phyloP scores from a whole-genome alignment of 2,797 vertebrate species.

The Choloepus didactylus region DNA sequence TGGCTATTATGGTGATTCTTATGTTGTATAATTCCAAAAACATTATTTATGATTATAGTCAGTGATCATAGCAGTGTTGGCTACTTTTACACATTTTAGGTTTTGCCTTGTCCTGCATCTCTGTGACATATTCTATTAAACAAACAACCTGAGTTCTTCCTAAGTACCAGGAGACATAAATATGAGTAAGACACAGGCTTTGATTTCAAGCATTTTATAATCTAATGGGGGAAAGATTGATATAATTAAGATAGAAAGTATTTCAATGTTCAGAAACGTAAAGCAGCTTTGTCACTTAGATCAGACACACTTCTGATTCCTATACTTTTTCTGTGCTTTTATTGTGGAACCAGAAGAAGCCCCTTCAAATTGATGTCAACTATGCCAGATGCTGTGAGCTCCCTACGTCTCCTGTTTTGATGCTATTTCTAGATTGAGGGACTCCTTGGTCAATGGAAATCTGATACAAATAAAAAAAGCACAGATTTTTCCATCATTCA shows the following conservation, averaged over 20 bases:
- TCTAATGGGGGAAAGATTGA: slow-evolving; percentile 1
- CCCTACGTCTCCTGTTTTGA: slow-evolving; percentile 50
- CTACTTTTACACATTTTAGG: slow-evolving; percentile 38
- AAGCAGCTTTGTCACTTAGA: not conserved
- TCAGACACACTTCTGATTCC: not conserved
- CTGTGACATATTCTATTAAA: not conserved
- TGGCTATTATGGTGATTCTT: not conserved
- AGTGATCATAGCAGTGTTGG: not conserved
- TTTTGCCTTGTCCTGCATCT: not conserved
- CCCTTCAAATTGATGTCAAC: not conserved
- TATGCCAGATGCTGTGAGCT: slow-evolving; percentile 37
- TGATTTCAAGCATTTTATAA: slow-evolving; percentile 40
- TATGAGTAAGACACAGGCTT: not conserved
- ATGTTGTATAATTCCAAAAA: not conserved
- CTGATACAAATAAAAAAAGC: slow-evolving; percentile 29
- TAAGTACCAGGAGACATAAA: not conserved
- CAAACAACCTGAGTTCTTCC: not conserved
- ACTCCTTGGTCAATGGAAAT: slow-evolving; percentile 43
- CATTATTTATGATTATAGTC: not conserved
- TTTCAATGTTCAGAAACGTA: not conserved
- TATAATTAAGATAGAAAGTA: not conserved
- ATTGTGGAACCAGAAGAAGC: not conserved
- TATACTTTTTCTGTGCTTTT: not conserved
- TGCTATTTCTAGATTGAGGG: slow-evolving; percentile 16
- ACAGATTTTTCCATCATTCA: slow-evolving; percentile 58